A percentile compares a stretch with the other conserved stretches of the same genome.
These are phyloP conservation scores for Phenacoccus solenopsis DNA, from an alignment of 1,140 invertebrate genomes.

Conservation along the genomic window DNA sequence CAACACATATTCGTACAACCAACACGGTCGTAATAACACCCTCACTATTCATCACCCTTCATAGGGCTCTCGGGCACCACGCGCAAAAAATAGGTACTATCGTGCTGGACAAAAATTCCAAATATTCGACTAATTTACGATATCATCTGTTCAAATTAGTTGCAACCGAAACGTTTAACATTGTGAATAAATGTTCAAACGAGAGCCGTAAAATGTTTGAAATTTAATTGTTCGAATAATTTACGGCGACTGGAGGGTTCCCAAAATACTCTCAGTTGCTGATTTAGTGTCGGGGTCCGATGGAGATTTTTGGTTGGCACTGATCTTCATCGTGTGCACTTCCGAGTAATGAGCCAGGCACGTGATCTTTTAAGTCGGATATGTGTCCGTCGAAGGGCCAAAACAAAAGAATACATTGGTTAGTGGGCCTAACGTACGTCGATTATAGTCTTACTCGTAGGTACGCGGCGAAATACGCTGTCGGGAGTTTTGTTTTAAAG, in stretches of 20 bases:
- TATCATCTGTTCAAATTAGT: neutral
- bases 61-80: no score
- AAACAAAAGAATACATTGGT: neutral
- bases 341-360: neutral
- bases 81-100: no score
- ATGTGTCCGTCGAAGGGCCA: neutral
- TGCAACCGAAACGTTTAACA: neutral
- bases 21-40: no score
- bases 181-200: neutral
- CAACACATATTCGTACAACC: no score
- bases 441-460: no score
- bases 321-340: neutral
- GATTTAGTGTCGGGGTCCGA: no score
- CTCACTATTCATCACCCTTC: no score
- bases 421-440: neutral
- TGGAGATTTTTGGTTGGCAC: no score
- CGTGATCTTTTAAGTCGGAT: constrained; percentile 6
- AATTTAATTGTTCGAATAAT: constrained; percentile 3
- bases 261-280: no score
- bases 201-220: neutral
- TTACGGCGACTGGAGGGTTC: neutral
- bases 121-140: neutral
- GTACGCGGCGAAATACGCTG: neutral
- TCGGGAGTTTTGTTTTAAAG: no score
- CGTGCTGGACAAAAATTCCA: neutral